Evolutionary conservation across 2,797 vertebrate species (phyloP).

Genomic region (Phylloscopus collybita): DNA sequence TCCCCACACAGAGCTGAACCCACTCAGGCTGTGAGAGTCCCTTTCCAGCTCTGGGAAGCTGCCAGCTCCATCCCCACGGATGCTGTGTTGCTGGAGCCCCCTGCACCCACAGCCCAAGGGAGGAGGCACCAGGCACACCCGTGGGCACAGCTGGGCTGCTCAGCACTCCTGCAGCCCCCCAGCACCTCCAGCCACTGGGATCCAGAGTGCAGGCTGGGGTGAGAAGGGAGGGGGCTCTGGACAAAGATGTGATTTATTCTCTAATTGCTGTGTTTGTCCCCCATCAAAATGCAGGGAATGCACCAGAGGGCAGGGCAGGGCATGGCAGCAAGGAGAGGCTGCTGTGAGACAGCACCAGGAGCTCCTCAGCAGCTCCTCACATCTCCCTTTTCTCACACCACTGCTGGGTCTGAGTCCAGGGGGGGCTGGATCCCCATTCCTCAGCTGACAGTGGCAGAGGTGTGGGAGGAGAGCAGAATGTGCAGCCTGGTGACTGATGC

Average conservation of each 20-base stretch:
- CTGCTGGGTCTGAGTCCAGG: neutral
- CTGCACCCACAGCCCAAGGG: neutral
- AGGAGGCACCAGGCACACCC: neutral
- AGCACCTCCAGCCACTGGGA: neutral
- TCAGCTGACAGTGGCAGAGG: neutral
- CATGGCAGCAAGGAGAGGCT: neutral
- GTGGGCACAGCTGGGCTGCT: neutral
- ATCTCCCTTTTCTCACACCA: neutral
- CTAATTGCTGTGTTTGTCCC: neutral
- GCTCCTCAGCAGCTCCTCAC: neutral
- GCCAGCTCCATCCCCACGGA: neutral
- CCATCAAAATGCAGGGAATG: neutral
- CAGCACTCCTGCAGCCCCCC: neutral
- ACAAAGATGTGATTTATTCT: neutral
- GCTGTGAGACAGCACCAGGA: neutral
- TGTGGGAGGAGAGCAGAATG: neutral
- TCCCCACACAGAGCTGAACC: neutral
- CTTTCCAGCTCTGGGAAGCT: neutral
- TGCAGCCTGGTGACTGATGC: neutral
- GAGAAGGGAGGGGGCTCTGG: neutral
- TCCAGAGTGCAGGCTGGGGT: neutral
- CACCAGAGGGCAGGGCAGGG: neutral
- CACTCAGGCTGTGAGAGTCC: accelerated
- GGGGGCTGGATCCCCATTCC: neutral
- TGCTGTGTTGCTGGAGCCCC: neutral